phyloP scores from a whole-genome alignment of 2,113 vertebrate genomes.

The Channa maculata region DNA sequence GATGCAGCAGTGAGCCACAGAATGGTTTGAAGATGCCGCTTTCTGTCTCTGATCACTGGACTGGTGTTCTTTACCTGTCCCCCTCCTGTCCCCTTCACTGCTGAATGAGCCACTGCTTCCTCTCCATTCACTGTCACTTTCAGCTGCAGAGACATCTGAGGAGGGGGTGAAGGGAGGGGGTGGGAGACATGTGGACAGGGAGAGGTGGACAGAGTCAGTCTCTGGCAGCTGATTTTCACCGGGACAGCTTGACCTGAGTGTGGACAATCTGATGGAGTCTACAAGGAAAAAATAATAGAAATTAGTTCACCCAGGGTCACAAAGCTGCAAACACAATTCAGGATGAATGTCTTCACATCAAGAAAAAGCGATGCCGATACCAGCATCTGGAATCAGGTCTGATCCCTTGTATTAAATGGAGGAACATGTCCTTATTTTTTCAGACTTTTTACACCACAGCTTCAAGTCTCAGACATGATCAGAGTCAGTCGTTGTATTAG shows the following conservation, averaged over 20 bases:
- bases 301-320: not conserved
- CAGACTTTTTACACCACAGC: too few relatives aligned
- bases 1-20: not conserved
- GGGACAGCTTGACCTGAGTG: not conserved
- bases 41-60: not conserved
- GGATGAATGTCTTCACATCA: too few relatives aligned
- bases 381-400: too few relatives aligned
- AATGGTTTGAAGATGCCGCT: rapidly evolving
- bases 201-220: too few relatives aligned
- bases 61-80: not conserved
- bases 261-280: constrained; percentile 14
- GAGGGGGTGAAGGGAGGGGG: not conserved
- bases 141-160: constrained; percentile 8
- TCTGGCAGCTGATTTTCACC: not conserved
- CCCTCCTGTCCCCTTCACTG: not conserved
- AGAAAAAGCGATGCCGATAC: too few relatives aligned
- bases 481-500: too few relatives aligned
- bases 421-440: too few relatives aligned
- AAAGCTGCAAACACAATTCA: too few relatives aligned
- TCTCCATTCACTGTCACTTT: constrained; percentile 19
- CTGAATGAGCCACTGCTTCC: not conserved
- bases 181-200: not conserved
- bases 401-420: too few relatives aligned
- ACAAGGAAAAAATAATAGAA: not conserved
- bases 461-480: too few relatives aligned